Evolutionary conservation across 2,113 vertebrate genomes (phyloP).

Genomic region (Circaetus cinerascens): DNA sequence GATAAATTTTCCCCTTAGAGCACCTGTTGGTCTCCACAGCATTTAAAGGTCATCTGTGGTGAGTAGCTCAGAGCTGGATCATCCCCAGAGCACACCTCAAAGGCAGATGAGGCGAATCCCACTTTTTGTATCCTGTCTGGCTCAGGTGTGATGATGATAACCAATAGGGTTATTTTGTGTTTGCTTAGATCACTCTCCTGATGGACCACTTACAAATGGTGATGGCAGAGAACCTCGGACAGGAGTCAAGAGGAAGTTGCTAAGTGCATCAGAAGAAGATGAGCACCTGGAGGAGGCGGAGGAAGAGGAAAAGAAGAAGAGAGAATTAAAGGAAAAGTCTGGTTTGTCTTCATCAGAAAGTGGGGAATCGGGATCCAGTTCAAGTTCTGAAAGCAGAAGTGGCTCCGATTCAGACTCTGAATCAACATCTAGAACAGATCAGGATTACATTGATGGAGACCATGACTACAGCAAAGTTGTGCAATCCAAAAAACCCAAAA

Average conservation of each 20-base stretch:
- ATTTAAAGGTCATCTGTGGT: accelerated
- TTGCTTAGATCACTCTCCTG: constrained; percentile 70
- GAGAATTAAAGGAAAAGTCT: constrained; percentile 68
- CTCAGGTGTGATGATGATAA: background rate
- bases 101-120: background rate
- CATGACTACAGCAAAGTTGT: constrained; percentile 97
- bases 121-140: background rate
- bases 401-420: constrained; percentile 80
- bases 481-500: constrained; percentile 75
- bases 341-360: constrained; percentile 81
- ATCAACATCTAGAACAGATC: constrained; percentile 83
- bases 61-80: background rate
- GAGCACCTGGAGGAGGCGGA: constrained; percentile 50
- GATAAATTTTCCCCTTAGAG: background rate
- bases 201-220: constrained; percentile 79
- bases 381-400: constrained; percentile 79
- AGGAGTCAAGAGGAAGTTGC: constrained; percentile 70
- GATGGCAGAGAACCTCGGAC: constrained; percentile 73
- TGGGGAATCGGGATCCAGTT: constrained; percentile 82
- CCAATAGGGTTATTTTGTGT: background rate
- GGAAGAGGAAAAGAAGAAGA: constrained; percentile 65
- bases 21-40: background rate
- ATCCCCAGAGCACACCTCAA: background rate
- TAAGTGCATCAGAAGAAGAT: constrained; percentile 76
- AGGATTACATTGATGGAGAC: constrained; percentile 91